Conservation (phyloP, 2,797 vertebrate genomes). For the Poliocrania exsul region DNA sequence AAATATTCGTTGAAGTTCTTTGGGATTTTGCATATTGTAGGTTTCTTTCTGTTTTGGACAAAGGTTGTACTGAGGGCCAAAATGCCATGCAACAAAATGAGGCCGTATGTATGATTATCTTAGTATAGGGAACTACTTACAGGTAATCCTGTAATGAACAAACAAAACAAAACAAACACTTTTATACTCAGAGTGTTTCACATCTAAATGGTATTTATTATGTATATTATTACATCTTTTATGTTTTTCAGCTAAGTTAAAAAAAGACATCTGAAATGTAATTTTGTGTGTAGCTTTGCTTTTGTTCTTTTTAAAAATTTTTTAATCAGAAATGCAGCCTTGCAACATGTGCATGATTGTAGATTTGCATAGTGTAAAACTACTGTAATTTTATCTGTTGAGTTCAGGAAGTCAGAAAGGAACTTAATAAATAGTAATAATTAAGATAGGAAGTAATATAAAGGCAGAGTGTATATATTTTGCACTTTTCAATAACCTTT, state of each 20-base stretch:
- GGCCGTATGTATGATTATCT: not conserved
- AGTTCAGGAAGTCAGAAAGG: conserved; percentile 12
- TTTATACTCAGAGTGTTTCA: not conserved
- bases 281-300: not conserved
- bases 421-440: conserved; percentile 3
- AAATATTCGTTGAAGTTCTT: not conserved
- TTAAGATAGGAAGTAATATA: not conserved
- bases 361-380: conserved; percentile 28
- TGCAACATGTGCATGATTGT: conserved; percentile 51
- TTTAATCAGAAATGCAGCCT: not conserved
- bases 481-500: conserved; percentile 64
- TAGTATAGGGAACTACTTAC: not conserved
- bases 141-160: not conserved
- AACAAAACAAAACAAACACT: not conserved
- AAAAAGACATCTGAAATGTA: not conserved
- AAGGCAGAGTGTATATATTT: conserved; percentile 57
- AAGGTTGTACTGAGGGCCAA: not conserved
- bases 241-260: not conserved
- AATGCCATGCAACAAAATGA: not conserved
- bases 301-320: not conserved
- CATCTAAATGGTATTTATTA: not conserved
- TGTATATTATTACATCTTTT: not conserved
- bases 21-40: not conserved
- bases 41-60: not conserved
- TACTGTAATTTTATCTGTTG: conserved; percentile 23